Conservation (phyloP, 1,140 invertebrate species). For the Stegodyphus mimosarum region DNA sequence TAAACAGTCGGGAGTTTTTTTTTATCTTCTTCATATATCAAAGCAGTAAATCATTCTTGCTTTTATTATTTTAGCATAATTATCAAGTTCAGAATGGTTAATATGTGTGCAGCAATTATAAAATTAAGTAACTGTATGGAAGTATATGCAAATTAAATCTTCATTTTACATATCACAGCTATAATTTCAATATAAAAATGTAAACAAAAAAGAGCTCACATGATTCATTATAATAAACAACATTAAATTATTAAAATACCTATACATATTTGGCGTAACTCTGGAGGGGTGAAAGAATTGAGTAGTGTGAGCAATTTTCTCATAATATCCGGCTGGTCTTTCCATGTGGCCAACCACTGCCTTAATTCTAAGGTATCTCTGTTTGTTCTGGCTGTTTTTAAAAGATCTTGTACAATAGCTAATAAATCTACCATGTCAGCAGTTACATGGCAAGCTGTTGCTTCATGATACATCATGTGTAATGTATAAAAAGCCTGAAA, state of each 20-base stretch:
- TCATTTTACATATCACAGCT: too few species aligned
- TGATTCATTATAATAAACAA: too few species aligned
- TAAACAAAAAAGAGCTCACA: too few species aligned
- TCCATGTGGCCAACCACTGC: slow-evolving; percentile 70
- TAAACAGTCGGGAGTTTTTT: too few species aligned
- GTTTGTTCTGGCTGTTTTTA: slow-evolving; percentile 76
- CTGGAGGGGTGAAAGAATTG: slow-evolving; percentile 90
- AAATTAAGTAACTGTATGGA: too few species aligned
- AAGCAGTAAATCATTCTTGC: too few species aligned
- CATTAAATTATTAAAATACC: slow-evolving; percentile 69
- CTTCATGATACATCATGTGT: slow-evolving; percentile 94
- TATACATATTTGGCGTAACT: slow-evolving; percentile 82
- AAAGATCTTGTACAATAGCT: slow-evolving; percentile 79
- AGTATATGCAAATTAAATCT: too few species aligned
- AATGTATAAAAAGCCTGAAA: slow-evolving; percentile 85
- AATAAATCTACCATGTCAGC: slow-evolving; percentile 86
- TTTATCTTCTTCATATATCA: too few species aligned
- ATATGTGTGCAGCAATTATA: too few species aligned
- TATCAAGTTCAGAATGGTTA: too few species aligned
- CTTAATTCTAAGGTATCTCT: slow-evolving; percentile 69
- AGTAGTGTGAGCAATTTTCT: slow-evolving; percentile 86
- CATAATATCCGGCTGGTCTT: slow-evolving; percentile 86
- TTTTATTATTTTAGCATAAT: too few species aligned
- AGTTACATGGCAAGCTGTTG: slow-evolving; percentile 86
- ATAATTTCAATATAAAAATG: too few species aligned